phyloP scores from a whole-genome alignment of 2,888 invertebrate genomes.

The Thyatira batis region DNA sequence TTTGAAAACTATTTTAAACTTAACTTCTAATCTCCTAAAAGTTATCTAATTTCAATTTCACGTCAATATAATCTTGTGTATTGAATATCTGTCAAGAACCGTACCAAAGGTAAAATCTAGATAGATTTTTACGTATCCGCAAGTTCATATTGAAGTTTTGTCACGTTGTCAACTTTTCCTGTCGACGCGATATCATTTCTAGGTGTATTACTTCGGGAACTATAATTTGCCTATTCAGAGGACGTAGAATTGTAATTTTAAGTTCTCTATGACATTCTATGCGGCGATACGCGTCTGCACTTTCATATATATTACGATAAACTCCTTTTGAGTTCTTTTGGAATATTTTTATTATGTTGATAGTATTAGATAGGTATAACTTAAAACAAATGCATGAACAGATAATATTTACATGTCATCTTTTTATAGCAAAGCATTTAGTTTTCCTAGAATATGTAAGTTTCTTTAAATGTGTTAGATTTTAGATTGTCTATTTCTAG shows the following conservation, averaged over 20 bases:
- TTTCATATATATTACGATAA: neutral
- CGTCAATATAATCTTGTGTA: neutral
- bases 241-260: neutral
- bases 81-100: neutral
- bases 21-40: too few species aligned
- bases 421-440: too few species aligned
- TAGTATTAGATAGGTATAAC: too few species aligned
- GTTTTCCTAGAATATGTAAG: neutral
- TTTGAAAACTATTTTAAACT: too few species aligned
- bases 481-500: conserved; percentile 15
- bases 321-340: too few species aligned
- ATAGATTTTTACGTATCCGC: neutral
- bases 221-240: neutral
- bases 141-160: neutral
- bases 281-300: neutral
- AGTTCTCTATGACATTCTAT: neutral
- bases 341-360: too few species aligned
- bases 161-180: neutral
- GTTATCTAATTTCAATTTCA: too few species aligned
- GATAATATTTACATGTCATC: too few species aligned
- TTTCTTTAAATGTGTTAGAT: neutral
- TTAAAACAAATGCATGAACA: too few species aligned
- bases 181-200: neutral
- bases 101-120: neutral
- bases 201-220: neutral